Evolutionary conservation across 2,888 invertebrate genomes (phyloP).

Genomic region (Lottia gigantea): DNA sequence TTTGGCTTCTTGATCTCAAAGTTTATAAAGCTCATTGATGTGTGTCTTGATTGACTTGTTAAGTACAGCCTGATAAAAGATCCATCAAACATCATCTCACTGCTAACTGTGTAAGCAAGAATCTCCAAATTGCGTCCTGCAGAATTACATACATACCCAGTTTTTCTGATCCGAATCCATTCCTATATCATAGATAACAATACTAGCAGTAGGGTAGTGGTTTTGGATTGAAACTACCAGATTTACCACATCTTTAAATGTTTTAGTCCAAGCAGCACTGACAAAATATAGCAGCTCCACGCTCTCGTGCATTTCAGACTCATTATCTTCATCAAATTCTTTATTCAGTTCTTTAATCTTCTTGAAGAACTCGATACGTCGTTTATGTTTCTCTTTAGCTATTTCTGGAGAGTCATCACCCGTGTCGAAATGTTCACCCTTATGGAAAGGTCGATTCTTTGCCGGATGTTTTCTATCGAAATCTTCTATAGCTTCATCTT

Average conservation of each 20-base stretch:
- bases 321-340: conserved; percentile 18
- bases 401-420: conserved; percentile 25
- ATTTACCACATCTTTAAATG: conserved; percentile 26
- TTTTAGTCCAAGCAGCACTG: conserved; percentile 30
- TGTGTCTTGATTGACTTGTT: too few relatives aligned
- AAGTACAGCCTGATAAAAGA: too few relatives aligned
- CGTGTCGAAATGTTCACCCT: conserved; percentile 10
- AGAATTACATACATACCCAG: conserved; percentile 8
- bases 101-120: too few relatives aligned
- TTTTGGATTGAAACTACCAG: conserved; percentile 36
- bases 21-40: too few relatives aligned
- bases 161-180: conserved; percentile 20
- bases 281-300: conserved; percentile 34
- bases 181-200: conserved; percentile 34
- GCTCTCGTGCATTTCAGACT: conserved; percentile 27
- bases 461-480: background rate
- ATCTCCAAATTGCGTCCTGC: too few relatives aligned
- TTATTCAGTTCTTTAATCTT: conserved; percentile 18
- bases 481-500: background rate
- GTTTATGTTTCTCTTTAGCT: conserved; percentile 27
- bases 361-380: conserved; percentile 23
- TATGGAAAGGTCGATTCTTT: conserved; percentile 3
- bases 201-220: conserved; percentile 26
- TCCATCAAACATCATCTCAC: too few relatives aligned
- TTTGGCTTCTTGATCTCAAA: too few relatives aligned